Conservation (phyloP, 92 coral and sea anemone species). For the Muricea muricata region DNA sequence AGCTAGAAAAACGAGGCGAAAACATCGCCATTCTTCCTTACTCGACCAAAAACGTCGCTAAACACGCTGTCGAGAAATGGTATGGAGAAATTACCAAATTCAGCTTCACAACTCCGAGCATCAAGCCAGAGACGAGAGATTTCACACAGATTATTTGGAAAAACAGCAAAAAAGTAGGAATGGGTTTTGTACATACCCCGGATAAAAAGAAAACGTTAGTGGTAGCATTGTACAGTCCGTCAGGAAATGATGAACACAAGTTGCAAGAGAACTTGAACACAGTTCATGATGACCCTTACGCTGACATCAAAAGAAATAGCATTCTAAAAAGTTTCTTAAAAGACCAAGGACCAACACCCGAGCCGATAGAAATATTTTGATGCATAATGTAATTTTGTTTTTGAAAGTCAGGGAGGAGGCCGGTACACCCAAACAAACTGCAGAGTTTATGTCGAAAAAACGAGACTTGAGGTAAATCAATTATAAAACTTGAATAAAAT, state of each 20-base stretch:
- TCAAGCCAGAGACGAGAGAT: slow-evolving; percentile 76
- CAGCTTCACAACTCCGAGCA: slow-evolving; percentile 85
- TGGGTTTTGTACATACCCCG: slow-evolving; percentile 52
- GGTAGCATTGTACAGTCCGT: slow-evolving; percentile 33
- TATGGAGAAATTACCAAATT: slow-evolving; percentile 78
- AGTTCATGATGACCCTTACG: slow-evolving; percentile 23
- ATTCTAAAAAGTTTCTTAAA: too few species aligned
- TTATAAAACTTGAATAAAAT: too few species aligned
- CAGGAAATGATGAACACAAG: slow-evolving; percentile 9
- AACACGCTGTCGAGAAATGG: slow-evolving; percentile 80
- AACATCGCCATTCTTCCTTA: slow-evolving; percentile 42
- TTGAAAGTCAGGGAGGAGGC: too few species aligned
- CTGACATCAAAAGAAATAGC: slow-evolving; percentile 17
- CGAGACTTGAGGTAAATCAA: too few species aligned
- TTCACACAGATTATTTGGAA: slow-evolving; percentile 96
- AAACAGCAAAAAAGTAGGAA: slow-evolving; percentile 78
- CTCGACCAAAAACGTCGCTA: slow-evolving; percentile 55
- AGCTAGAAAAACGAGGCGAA: slow-evolving; percentile 29
- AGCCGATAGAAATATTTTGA: too few species aligned
- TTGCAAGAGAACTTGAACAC: slow-evolving; percentile 2
- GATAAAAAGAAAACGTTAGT: slow-evolving; percentile 32
- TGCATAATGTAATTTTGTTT: too few species aligned
- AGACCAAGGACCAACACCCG: too few species aligned
- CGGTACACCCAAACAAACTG: too few species aligned
- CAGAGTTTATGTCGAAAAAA: too few species aligned